Percentiles rank a stretch among this genome's conserved stretches.
These are phyloP conservation scores for Porites australiensis DNA, from an alignment of 64 coral and sea anemone species.

Conservation along the genomic window DNA sequence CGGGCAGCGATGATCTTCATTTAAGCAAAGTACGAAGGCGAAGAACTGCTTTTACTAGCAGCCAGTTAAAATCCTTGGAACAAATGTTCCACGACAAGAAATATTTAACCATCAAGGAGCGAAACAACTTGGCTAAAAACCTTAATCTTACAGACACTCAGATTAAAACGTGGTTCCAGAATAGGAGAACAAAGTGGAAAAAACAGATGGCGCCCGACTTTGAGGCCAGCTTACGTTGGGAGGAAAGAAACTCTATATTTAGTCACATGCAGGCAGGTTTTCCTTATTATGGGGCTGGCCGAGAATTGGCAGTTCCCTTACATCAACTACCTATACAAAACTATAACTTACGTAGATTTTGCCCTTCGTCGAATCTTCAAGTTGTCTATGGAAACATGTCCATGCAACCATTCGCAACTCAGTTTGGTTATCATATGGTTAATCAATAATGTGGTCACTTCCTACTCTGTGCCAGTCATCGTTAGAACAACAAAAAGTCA, in stretches of 20 bases:
- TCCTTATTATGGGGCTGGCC: slow-evolving; percentile 16
- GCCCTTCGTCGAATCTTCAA: slow-evolving; percentile 70
- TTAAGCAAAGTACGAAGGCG: slow-evolving; percentile 76
- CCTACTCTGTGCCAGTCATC: too few relatives aligned
- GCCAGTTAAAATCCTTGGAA: slow-evolving; percentile 95
- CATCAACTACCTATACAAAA: slow-evolving; percentile 41
- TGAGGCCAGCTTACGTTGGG: slow-evolving; percentile 62
- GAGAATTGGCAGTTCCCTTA: slow-evolving; percentile 20
- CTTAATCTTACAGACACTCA: slow-evolving; percentile 91
- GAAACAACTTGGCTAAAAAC: slow-evolving; percentile 89
- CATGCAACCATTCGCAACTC: slow-evolving; percentile 23
- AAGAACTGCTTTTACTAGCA: slow-evolving; percentile 94
- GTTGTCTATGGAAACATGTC: slow-evolving; percentile 70
- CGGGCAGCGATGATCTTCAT: slow-evolving; percentile 34
- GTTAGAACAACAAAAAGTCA: too few relatives aligned
- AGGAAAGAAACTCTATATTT: slow-evolving; percentile 53
- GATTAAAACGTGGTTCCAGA: slow-evolving; percentile 99
- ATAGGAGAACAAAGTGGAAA: slow-evolving; percentile 99
- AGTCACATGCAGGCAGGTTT: slow-evolving; percentile 41
- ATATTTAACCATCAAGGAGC: slow-evolving; percentile 95
- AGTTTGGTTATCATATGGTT: neutral
- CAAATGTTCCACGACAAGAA: slow-evolving; percentile 95
- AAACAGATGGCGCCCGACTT: slow-evolving; percentile 80
- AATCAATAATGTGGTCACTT: too few relatives aligned
- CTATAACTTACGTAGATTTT: slow-evolving; percentile 59